Evolutionary conservation across 1,140 invertebrate genomes (phyloP).

Genomic region (Potamilus streckersoni): DNA sequence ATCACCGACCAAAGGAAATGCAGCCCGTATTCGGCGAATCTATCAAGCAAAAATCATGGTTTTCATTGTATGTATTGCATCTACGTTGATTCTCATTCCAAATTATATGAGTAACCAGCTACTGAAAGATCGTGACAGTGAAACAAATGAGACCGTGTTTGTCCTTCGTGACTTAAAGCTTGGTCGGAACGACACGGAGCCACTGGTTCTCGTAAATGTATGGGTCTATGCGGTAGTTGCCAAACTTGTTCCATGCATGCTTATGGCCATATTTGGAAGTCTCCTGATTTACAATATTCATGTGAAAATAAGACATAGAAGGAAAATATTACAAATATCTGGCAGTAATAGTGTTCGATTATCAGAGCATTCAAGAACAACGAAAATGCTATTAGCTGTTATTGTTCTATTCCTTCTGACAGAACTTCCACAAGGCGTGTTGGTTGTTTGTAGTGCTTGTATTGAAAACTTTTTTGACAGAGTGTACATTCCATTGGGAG

Average conservation of each 20-base stretch:
- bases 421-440: conserved; percentile 79
- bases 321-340: conserved; percentile 58
- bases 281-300: conserved; percentile 74
- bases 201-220: conserved; percentile 62
- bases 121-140: conserved; percentile 13
- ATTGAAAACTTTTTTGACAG: conserved; percentile 57
- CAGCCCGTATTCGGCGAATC: conserved; percentile 72
- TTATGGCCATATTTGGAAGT: conserved; percentile 68
- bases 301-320: conserved; percentile 56
- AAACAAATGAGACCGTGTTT: conserved; percentile 46
- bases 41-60: conserved; percentile 77
- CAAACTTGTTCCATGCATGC: conserved; percentile 68
- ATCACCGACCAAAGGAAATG: conserved; percentile 78
- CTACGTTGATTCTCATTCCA: conserved; percentile 82
- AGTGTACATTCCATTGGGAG: conserved; percentile 77
- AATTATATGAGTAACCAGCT: conserved; percentile 72
- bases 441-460: conserved; percentile 64
- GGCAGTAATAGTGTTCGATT: conserved; percentile 53
- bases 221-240: conserved; percentile 64
- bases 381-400: conserved; percentile 89
- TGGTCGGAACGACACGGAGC: conserved; percentile 72
- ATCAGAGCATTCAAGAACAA: conserved; percentile 85
- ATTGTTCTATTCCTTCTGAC: conserved; percentile 87
- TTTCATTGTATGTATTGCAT: conserved; percentile 77
- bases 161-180: conserved; percentile 68